These are phyloP conservation scores for Amphilophus citrinellus DNA, from an alignment of 2,113 vertebrate species.

Conservation along the genomic window DNA sequence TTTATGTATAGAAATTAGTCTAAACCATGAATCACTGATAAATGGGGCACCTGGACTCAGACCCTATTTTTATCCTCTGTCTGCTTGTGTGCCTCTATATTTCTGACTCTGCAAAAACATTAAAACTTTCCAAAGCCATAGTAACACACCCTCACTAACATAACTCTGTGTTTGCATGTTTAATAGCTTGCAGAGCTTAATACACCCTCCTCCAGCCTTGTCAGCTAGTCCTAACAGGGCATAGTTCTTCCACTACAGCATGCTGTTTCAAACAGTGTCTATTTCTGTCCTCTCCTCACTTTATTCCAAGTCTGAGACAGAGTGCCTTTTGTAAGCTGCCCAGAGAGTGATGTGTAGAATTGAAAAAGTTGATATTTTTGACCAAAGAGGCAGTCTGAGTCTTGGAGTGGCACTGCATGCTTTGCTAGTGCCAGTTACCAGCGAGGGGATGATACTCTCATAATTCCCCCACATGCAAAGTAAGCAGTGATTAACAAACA, in stretches of 20 bases:
- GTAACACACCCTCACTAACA: background rate
- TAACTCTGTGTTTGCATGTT: constrained; percentile 44
- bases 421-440: constrained; percentile 64
- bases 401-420: constrained; percentile 51
- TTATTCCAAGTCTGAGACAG: constrained; percentile 82
- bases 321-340: constrained; percentile 81
- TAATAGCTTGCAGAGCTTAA: constrained; percentile 28
- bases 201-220: constrained; percentile 47
- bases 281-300: constrained; percentile 80
- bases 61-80: background rate
- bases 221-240: constrained; percentile 71
- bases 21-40: background rate
- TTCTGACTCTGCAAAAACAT: constrained; percentile 23
- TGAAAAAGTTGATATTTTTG: constrained; percentile 73
- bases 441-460: constrained; percentile 50
- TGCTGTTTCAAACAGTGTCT: constrained; percentile 78
- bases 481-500: constrained; percentile 60
- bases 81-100: background rate
- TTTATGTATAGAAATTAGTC: too few relatives aligned
- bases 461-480: constrained; percentile 63
- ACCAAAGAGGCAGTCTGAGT: constrained; percentile 63
- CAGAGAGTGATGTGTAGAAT: constrained; percentile 75
- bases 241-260: constrained; percentile 78
- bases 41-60: background rate
- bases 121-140: constrained; percentile 17